Evolutionary conservation across 2,113 vertebrate genomes (phyloP).

Genomic region (Mastomys natalensis): DNA sequence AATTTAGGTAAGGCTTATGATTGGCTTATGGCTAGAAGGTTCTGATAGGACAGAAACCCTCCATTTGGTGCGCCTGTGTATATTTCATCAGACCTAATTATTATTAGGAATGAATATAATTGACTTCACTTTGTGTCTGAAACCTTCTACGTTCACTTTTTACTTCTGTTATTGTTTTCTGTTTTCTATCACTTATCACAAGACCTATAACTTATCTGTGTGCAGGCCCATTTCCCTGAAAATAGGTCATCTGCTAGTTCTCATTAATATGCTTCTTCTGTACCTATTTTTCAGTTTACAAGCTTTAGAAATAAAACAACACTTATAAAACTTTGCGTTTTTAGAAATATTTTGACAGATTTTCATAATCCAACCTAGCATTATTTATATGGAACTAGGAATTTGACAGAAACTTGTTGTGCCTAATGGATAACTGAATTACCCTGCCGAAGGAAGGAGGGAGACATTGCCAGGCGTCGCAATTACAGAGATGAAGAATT

Average conservation of each 20-base stretch:
- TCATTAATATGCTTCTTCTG: background rate
- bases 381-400: background rate
- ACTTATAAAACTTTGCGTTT: background rate
- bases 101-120: background rate
- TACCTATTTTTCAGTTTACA: background rate
- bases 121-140: background rate
- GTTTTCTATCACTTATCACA: background rate
- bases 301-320: slow-evolving; percentile 13
- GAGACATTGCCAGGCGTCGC: background rate
- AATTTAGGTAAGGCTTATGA: background rate
- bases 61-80: background rate
- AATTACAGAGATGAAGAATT: background rate
- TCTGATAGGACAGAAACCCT: background rate
- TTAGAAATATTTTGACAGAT: background rate
- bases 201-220: background rate
- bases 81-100: background rate
- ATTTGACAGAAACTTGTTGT: background rate
- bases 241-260: background rate
- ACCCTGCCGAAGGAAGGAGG: background rate
- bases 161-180: background rate
- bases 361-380: background rate
- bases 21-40: background rate
- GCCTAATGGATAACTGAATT: background rate
- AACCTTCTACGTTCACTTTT: background rate
- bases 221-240: background rate